Evolutionary conservation across 2,797 vertebrate species (phyloP).

Genomic region (Pristis pectinata): DNA sequence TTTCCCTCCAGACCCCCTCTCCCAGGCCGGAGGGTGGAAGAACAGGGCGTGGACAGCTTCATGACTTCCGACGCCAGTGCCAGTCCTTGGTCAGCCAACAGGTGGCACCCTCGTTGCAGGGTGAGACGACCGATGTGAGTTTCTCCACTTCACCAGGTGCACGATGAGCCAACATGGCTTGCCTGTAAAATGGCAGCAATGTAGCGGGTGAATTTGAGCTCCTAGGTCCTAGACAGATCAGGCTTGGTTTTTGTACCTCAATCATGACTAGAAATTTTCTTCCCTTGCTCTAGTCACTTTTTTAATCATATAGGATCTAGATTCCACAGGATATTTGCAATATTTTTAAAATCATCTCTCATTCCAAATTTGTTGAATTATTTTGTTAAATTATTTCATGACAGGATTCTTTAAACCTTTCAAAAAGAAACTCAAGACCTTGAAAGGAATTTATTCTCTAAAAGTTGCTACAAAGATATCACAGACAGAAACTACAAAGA

Average conservation of each 20-base stretch:
- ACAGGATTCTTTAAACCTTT: not conserved
- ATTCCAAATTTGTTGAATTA: not conserved
- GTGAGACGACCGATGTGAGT: slow-evolving; percentile 36
- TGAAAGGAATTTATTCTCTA: not conserved
- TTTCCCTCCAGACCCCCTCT: slow-evolving; percentile 23
- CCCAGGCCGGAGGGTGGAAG: not conserved
- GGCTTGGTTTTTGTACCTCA: not conserved
- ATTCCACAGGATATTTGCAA: not conserved
- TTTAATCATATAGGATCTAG: not conserved
- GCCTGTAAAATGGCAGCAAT: not conserved
- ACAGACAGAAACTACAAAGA: not conserved
- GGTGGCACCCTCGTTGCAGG: slow-evolving; percentile 35
- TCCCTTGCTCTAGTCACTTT: not conserved
- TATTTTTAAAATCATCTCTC: not conserved
- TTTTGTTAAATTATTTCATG: not conserved
- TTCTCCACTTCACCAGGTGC: not conserved
- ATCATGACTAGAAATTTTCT: not conserved
- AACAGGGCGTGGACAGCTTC: not conserved
- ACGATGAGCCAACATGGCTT: not conserved
- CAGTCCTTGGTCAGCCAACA: slow-evolving; percentile 25
- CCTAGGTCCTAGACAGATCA: not conserved
- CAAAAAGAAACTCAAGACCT: not conserved
- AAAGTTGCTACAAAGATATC: too few species aligned
- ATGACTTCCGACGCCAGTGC: slow-evolving; percentile 18
- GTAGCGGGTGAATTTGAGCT: not conserved